A percentile compares a stretch with the other conserved stretches of the same genome.
phyloP scores from a whole-genome alignment of 2,113 vertebrate genomes.

The Campylorhamphus procurvoides region DNA sequence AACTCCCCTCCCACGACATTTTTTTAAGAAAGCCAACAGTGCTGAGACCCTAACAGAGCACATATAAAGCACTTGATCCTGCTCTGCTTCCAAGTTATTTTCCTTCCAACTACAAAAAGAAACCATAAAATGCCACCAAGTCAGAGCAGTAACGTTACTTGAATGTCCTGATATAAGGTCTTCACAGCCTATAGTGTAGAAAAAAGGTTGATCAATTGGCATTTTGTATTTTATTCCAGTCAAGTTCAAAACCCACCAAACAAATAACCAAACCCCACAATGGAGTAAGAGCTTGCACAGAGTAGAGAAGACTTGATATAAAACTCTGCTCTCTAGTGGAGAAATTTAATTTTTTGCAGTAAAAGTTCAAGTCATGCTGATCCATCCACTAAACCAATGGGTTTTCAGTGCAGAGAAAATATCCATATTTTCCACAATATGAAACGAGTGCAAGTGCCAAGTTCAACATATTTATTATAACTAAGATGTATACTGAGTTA shows the following conservation, averaged over 20 bases:
- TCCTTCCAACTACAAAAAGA: background rate
- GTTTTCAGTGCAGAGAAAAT: background rate
- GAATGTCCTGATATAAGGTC: background rate
- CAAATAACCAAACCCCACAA: too few relatives aligned
- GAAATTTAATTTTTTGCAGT: background rate
- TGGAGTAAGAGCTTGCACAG: background rate
- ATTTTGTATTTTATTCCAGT: background rate
- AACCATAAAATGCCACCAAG: background rate
- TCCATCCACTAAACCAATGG: background rate
- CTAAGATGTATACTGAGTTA: background rate
- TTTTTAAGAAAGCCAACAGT: background rate
- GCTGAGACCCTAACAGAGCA: background rate
- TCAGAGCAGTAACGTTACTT: background rate
- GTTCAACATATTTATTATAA: conserved; percentile 28
- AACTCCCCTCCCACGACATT: fast-evolving
- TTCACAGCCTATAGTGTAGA: background rate
- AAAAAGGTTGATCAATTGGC: background rate
- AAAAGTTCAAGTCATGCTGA: background rate
- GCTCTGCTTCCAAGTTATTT: background rate
- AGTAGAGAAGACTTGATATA: background rate
- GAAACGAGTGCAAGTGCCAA: background rate
- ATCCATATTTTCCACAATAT: background rate
- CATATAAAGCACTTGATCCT: background rate
- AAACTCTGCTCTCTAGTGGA: conserved; percentile 40
- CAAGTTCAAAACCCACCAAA: background rate